Evolutionary conservation across 2,113 vertebrate species (phyloP), one percentile per base, ranked within the genome.

Genomic region (Plecotus auritus): DNA sequence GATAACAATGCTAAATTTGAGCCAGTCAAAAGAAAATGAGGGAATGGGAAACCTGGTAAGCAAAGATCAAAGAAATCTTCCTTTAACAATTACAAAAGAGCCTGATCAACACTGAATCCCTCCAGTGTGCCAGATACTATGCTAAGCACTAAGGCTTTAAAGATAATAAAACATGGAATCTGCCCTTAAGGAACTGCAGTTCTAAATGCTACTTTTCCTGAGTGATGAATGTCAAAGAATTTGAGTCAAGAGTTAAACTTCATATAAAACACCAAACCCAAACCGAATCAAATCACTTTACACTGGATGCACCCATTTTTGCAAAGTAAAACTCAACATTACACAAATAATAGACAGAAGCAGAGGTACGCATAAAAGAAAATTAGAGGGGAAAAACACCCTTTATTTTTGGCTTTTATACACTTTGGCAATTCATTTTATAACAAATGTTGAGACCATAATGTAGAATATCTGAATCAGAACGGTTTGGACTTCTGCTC

Each of bases 331-430:
- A 94, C 51, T 88, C n/a, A 89, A 45, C 45, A 90, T 84, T 42
- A 92, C 22, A 88, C n/a, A 78, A 72, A 76, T 28, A 81, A 94
- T 3, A 86, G 45, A 92, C 2, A 85, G 54, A 90, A 90, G 88
- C 16, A 64, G 12, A 96, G 26, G 14, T 85, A 83, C n/a, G 9
- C 1, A 82, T 12, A 40, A 94, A 61, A 59, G 35, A 49, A 88
- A 88, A 88, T 37, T 20, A 96, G 3, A 93, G 20, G 88, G 90
- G 78, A 95, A 81, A 66, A 54, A 32, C 2, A 83, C 9, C 23
- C 89, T 76, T 97, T 85, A 95, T 74, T 91, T 96, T 66, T 86
- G 64, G 56, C 42, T 85, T 66, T 80, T 87, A 80, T 11, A 92
- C 0, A 91, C 18, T 91, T 85, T 67, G n/a, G 26, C 16, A 83